Evolutionary conservation across 2,888 invertebrate species (phyloP), one percentile per base, ranked within the genome.

Genomic region (Rhagophthalmus giganteus): DNA sequence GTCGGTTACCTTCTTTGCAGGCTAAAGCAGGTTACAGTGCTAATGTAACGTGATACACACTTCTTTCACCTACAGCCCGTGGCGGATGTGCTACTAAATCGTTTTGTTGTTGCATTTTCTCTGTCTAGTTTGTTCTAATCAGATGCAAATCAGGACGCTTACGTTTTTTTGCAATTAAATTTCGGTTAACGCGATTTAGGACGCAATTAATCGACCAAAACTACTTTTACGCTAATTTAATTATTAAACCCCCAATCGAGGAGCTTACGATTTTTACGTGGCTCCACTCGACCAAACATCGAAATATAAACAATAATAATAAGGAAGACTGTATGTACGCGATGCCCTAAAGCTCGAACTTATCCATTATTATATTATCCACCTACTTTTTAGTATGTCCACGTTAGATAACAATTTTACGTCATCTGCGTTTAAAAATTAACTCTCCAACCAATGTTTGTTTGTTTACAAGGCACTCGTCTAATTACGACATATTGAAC

Each of bases 11-110:
- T 53, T 57, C 50, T 57, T 54, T 34, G 35, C 4, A 24, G 28
- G 26, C 40, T 48, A 51, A 61, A 61, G 51, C 59, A 61, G 61
- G 61, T 61, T 59, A 59, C 56, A 48, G 50, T 59, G 57, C 50
- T 58, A 57, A 54, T 35, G 57, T 42, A 50, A 57, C 51, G 24
- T 57, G 57, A 38, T 57, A 47, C 39, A 40, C 46, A 27, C 39
- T 12, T 55, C 51, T 45, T 49, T 54, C 35, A 51, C 48, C 48
- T 47, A 48, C 28, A 42, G 37, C 42, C 32, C 25, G 20, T 35
- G 38, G 42, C 47, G 33, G 39, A 38, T 39, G 44, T 50, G 33
- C 44, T 44, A 33, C 35, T 38, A 42, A 45, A 39, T 32, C 30
- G 26, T 28, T 39, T 44, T 26, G 26, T 35, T 37, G 11, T 7